Base-by-base conservation (phyloP, 1,140 invertebrate genomes). In the Lineus longissimus region DNA sequence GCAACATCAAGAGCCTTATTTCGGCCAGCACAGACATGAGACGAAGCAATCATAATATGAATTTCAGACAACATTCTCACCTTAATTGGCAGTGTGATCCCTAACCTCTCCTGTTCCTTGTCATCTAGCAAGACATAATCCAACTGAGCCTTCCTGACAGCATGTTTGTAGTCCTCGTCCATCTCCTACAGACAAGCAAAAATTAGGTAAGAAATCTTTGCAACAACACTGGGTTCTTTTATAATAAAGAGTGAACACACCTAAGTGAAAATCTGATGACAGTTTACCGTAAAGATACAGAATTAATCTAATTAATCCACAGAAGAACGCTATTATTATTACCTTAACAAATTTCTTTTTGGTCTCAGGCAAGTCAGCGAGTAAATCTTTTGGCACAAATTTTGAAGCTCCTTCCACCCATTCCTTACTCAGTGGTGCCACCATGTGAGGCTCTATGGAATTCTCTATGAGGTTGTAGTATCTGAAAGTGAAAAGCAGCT, bases 121-220 rank as follows among this genome's bases (percentile, higher is more conserved):
- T 83, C 80, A 77, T 92, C 89, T 64, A 88, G 77, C 9, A 92
- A 72, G 25, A 92, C 84, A 74, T 90, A 91, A 61, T 87, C 81
- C 2, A 91, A 58, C 43, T 89, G 84, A 9, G 85, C 84, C 64
- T 81, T 85, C 65, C 86, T 85, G 75, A 90, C 83, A 36, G 86
- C 85, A 54, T 80, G 68, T 6, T 84, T 77, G 70, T 90, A 90
- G 65, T 86, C 84, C 0, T 84, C 70, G n/a, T 84, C 77, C 36
- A 91, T 85, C 70, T 91, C 88, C 15, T 76, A 7, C n/a, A 60
- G 6, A 31, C n/a, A 27, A 45, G 30, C 17, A 47, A 13, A 2
- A 23, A 40, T 31, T 15, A 17, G 27, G 2, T 1, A 17, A 58
- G 22, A 17, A n/a, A 13, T 55, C 23, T 22, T 22, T 31, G 17